phyloP scores from a whole-genome alignment of 2,113 vertebrate genomes.

The Thamnophis sirtalis region DNA sequence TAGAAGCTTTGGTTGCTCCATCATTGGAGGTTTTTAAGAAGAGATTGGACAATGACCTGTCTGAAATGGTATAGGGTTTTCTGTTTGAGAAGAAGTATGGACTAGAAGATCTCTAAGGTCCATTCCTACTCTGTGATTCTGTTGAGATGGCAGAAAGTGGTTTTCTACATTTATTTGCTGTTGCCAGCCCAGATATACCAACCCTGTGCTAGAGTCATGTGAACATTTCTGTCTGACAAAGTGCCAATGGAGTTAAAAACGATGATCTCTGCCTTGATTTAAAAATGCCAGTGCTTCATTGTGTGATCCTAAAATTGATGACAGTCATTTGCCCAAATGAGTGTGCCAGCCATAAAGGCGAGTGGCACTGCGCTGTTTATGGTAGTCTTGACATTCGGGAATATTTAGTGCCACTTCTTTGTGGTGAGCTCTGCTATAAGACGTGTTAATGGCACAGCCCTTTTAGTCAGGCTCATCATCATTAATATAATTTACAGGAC shows the following conservation, averaged over 20 bases:
- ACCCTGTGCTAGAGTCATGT: conserved; percentile 13
- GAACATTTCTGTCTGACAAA: conserved; percentile 40
- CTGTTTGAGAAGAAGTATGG: not conserved
- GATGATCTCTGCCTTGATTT: conserved; percentile 25
- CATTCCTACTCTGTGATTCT: not conserved
- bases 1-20: not conserved
- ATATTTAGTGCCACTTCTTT: conserved; percentile 13
- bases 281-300: conserved; percentile 40
- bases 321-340: not conserved
- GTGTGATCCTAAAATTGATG: conserved; percentile 22
- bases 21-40: not conserved
- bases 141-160: not conserved
- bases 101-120: not conserved
- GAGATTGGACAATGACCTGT: not conserved
- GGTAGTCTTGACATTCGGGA: conserved; percentile 22
- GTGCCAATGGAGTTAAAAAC: conserved; percentile 33
- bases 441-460: conserved; percentile 35
- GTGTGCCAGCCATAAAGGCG: conserved; percentile 22
- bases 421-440: conserved; percentile 26
- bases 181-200: not conserved
- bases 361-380: conserved; percentile 18
- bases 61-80: not conserved
- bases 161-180: not conserved
- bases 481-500: not conserved
- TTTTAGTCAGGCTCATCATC: not conserved